Evolutionary conservation across 2,888 invertebrate genomes (phyloP).

Genomic region (Drosophila nr. perissopoda): DNA sequence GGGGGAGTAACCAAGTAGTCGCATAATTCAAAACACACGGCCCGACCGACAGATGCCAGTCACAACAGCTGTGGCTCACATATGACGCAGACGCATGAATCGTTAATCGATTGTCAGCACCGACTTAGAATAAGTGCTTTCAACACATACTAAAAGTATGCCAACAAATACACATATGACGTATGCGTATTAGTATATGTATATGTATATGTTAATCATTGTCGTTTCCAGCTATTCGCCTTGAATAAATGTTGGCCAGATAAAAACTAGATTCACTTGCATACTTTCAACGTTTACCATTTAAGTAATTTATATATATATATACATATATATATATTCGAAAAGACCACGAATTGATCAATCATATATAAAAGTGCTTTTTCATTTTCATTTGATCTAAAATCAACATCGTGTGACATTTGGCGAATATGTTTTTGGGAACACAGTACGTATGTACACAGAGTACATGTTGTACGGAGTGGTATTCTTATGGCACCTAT

Average conservation of each 20-base stretch:
- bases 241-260: slow-evolving; percentile 7
- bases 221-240: slow-evolving; percentile 14
- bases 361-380: no score
- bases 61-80: slow-evolving; percentile 49
- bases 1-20: slow-evolving; percentile 8
- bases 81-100: slow-evolving; percentile 36
- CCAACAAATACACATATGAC: slow-evolving; percentile 1
- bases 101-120: slow-evolving; percentile 45
- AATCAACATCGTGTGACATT: background rate
- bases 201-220: slow-evolving; percentile 1
- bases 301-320: background rate
- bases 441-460: background rate
- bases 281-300: background rate
- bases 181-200: background rate
- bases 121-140: slow-evolving; percentile 10
- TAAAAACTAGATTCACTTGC: slow-evolving; percentile 10
- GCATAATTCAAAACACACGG: slow-evolving; percentile 39
- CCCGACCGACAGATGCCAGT: slow-evolving; percentile 1
- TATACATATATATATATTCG: background rate
- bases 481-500: slow-evolving; percentile 10
- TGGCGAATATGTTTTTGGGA: background rate
- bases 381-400: background rate
- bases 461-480: background rate
- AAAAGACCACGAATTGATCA: background rate
- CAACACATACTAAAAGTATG: slow-evolving; percentile 2